Evolutionary conservation across 2,888 invertebrate species (phyloP), one percentile per base, ranked within the genome.

Genomic region (Aporophyla lueneburgensis): DNA sequence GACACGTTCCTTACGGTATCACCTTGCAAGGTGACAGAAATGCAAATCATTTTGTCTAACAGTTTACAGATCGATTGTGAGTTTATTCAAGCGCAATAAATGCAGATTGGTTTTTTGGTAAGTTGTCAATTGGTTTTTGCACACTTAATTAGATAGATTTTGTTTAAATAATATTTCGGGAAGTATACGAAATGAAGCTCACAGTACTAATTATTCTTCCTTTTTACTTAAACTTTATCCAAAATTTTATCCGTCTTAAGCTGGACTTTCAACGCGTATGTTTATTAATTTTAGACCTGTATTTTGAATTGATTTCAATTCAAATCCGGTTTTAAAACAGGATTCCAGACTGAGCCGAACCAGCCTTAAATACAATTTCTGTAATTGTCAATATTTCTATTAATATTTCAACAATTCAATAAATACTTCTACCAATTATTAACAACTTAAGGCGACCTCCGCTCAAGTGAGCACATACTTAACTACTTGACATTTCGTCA

Each of bases 401-500:
- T 61, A 27, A 71, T 79, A 61, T n/a, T 19, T 59, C 16, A 65
- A n/a, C 27, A 75, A 49, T 49, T 27, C 5, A 46, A 53, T n/a
- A 61, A 53, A 46, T 12, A 43, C 16, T n/a, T 61, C 24, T 49
- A n/a, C n/a, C 33, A 78, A 59, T 78, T 53, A 62, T 54, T 66
- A 70, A 62, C n/a, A 61, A 72, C 21, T 46, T 16, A 53, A n/a
- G n/a, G 54, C 59, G 78, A 67, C 83, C 75, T 78, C 61, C 43
- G 43, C 6, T 61, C 58, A 63, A 56, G 76, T 76, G 73, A 70
- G 67, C 69, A 51, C 70, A 66, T 69, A 76, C 62, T 68, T 79
- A 76, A 76, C 74, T 33, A 63, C 10, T 54, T 86, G 86, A 81
- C 87, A 78, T 88, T 84, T 88, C 87, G 77, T 87, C 88, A 88